phyloP scores from a whole-genome alignment of 2,797 vertebrate species.

The Dipus sagitta region DNA sequence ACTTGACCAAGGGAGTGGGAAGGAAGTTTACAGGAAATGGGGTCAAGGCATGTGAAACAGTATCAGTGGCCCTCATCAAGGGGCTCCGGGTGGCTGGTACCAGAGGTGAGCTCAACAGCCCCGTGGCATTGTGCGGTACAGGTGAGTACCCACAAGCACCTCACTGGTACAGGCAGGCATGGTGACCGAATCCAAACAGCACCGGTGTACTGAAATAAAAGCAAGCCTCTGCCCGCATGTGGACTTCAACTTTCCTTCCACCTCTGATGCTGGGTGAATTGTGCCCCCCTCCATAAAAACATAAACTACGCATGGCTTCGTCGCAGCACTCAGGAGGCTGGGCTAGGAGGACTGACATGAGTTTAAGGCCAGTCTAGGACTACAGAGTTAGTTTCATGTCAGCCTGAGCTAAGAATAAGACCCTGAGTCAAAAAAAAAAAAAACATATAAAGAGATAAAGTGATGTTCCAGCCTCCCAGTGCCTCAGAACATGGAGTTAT shows the following conservation, averaged over 20 bases:
- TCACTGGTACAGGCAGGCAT: neutral
- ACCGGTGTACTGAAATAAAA: neutral
- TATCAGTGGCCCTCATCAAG: neutral
- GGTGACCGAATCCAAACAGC: neutral
- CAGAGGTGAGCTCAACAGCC: neutral
- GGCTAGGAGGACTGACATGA: too few relatives aligned
- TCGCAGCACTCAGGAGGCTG: too few relatives aligned
- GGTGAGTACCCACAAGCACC: neutral
- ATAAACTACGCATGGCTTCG: too few relatives aligned
- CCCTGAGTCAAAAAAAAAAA: too few relatives aligned
- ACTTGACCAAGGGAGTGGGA: neutral
- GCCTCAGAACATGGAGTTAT: slow-evolving; percentile 7
- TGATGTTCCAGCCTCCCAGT: neutral
- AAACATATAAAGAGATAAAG: neutral
- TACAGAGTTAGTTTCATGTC: too few relatives aligned
- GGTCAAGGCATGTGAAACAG: neutral
- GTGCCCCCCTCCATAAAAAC: neutral
- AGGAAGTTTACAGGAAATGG: neutral
- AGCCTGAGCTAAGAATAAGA: too few relatives aligned
- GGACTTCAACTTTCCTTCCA: neutral
- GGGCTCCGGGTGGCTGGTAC: neutral
- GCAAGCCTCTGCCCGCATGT: neutral
- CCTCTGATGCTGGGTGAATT: slow-evolving; percentile 35
- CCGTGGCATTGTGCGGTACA: neutral
- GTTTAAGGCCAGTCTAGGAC: too few relatives aligned